A percentile compares a stretch with the other conserved stretches of the same genome.
These are phyloP conservation scores for Peribatodes rhomboidaria DNA, from an alignment of 2,888 invertebrate species.

Conservation along the genomic window DNA sequence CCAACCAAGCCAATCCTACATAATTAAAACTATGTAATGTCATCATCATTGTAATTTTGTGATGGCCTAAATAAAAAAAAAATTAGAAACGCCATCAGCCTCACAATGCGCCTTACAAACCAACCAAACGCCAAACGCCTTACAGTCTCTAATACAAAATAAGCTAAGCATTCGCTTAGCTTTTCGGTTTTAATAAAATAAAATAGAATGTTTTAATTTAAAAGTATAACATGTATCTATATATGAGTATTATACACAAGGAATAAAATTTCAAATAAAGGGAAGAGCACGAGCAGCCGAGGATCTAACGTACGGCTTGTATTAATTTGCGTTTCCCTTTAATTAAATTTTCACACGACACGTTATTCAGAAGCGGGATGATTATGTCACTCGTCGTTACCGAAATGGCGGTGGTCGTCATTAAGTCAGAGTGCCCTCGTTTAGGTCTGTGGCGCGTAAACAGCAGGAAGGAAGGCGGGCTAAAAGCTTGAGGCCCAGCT, in stretches of 20 bases:
- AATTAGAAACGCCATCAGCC: too few species aligned
- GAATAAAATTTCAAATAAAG: slow-evolving; percentile 23
- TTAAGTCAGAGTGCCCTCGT: slow-evolving; percentile 80
- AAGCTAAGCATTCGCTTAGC: too few species aligned
- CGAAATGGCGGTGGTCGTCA: slow-evolving; percentile 77
- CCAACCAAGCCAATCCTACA: too few species aligned
- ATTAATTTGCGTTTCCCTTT: slow-evolving; percentile 48
- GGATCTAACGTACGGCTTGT: slow-evolving; percentile 36
- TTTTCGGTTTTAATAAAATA: neutral
- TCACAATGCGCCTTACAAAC: too few species aligned
- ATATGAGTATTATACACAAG: slow-evolving; percentile 7
- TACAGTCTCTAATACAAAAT: too few species aligned
- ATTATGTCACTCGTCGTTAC: slow-evolving; percentile 68
- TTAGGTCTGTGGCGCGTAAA: slow-evolving; percentile 70
- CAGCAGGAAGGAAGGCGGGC: slow-evolving; percentile 75
- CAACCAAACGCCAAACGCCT: too few species aligned
- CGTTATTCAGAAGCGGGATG: slow-evolving; percentile 49
- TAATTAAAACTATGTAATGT: too few species aligned
- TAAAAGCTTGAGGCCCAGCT: slow-evolving; percentile 70
- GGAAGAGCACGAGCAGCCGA: slow-evolving; percentile 14
- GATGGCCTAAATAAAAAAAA: too few species aligned
- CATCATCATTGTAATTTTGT: too few species aligned
- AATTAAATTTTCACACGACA: slow-evolving; percentile 50
- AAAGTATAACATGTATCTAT: neutral
- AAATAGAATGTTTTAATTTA: neutral